phyloP scores from a whole-genome alignment of 2,113 vertebrate genomes.

The Halcyon senegalensis region DNA sequence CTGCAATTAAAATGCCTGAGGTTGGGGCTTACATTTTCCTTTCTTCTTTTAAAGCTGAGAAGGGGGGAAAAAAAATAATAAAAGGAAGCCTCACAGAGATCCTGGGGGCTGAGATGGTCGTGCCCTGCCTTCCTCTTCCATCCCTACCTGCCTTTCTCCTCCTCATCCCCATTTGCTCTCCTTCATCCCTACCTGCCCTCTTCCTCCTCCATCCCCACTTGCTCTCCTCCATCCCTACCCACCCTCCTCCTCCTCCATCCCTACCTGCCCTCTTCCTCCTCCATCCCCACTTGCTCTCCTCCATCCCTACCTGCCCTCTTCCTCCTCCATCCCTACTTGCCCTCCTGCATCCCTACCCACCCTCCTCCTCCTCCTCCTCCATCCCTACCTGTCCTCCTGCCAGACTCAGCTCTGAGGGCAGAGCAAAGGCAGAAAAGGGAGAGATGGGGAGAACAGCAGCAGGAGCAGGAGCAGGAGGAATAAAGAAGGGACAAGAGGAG shows the following conservation, averaged over 20 bases:
- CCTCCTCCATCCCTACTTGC: neutral
- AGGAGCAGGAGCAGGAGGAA: neutral
- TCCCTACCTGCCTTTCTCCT: neutral
- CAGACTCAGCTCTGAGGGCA: neutral
- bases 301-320: neutral
- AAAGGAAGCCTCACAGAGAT: neutral
- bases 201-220: neutral
- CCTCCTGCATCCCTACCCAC: neutral
- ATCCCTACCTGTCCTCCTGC: neutral
- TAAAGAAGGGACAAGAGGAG: neutral
- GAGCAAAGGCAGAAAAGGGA: neutral
- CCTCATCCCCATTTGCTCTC: neutral
- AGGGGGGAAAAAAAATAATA: neutral
- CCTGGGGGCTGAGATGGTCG: accelerated
- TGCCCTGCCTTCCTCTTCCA: neutral
- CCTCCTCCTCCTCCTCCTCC: neutral
- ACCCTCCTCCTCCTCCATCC: neutral
- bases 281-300: neutral
- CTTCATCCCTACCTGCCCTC: neutral
- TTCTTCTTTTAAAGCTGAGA: neutral
- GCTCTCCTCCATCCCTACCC: neutral
- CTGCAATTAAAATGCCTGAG: neutral
- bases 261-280: neutral
- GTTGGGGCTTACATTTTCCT: neutral
- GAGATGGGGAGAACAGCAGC: neutral